Base-by-base conservation (phyloP, 1,140 invertebrate species). In the Panagrolaimus sp. region DNA sequence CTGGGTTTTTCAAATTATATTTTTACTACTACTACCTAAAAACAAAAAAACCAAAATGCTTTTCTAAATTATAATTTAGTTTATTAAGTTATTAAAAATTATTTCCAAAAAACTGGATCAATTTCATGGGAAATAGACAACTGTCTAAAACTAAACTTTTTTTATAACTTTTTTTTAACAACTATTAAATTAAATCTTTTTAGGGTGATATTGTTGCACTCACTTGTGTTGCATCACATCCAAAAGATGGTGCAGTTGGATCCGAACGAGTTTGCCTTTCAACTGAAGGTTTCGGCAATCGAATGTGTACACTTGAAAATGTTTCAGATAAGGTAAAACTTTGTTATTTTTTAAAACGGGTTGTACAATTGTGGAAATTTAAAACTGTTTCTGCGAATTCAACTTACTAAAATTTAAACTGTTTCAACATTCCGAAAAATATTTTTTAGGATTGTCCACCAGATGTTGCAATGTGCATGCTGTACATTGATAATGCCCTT, bases 401-500 rank as follows among this genome's bases (percentile, higher is more conserved):
- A 14, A 15, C 1, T 26, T n/a, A 62, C 8, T n/a, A 63, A n/a
- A 5, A 3, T 5, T 38, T 63, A 43, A 32, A 38, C 32, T 38
- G 32, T 38, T 7, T 38, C 7, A 4, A 12, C 17, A 3, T 67
- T n/a, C 9, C n/a, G n/a, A n/a, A n/a, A n/a, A n/a, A n/a, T n/a
- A n/a, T 38, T 38, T 87, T 88, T 15, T 83, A 93, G 90, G 96
- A 98, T 85, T 90, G 93, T 81, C 96, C 96, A 55, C 94, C 96
- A 47, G 95, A 98, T 84, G 87, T 99, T 75, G 94, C 94, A 64
- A 94, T 96, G 86, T 82, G 81, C 71, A 83, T 82, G 69, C 71
- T 98, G 85, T 94, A 98, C 63, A 95, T 99, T 79, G 96, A 99
- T 85, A 92, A 94, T 88, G 96, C 96, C n/a, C 86, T 99, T 67